Percentiles rank a stretch among this genome's conserved stretches.
These are phyloP conservation scores for Hyperopisus bebe DNA, from an alignment of 2,113 vertebrate species.

Conservation along the genomic window DNA sequence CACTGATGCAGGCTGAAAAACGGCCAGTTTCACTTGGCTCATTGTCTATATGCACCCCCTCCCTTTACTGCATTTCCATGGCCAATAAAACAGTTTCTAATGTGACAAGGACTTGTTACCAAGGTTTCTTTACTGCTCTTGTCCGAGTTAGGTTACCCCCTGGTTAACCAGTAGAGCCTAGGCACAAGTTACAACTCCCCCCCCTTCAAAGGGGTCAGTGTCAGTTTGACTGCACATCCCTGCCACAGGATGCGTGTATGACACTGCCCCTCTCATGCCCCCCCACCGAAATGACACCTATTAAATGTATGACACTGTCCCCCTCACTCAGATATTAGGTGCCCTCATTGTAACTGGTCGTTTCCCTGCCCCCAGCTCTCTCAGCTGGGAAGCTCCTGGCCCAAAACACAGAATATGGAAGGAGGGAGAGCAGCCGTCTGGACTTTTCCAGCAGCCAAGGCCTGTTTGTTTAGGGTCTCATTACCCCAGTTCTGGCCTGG, in stretches of 20 bases:
- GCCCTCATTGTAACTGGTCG: not conserved
- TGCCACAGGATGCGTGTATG: not conserved
- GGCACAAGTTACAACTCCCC: not conserved
- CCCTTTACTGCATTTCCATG: not conserved
- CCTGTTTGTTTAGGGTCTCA: constrained; percentile 9
- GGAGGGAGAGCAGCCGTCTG: constrained; percentile 57
- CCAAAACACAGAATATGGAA: constrained; percentile 62
- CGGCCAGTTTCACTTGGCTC: not conserved
- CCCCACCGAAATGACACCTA: too few relatives aligned
- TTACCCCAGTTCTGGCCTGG: constrained; percentile 20
- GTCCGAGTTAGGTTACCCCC: not conserved
- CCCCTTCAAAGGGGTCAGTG: not conserved
- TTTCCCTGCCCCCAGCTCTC: not conserved
- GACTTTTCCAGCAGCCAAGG: not conserved
- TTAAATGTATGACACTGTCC: not conserved
- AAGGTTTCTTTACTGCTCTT: not conserved
- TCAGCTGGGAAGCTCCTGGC: not conserved
- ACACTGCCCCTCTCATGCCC: too few relatives aligned
- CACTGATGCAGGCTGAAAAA: not conserved
- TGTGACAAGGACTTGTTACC: not conserved
- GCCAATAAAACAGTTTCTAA: not conserved
- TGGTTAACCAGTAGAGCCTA: not conserved
- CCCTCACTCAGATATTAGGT: not conserved
- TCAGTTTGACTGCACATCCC: not conserved
- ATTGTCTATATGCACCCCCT: not conserved